Percentiles rank a stretch among this genome's conserved stretches.
Evolutionary conservation across 2,888 invertebrate species (phyloP).

Genomic region (Oeneis ivallda): DNA sequence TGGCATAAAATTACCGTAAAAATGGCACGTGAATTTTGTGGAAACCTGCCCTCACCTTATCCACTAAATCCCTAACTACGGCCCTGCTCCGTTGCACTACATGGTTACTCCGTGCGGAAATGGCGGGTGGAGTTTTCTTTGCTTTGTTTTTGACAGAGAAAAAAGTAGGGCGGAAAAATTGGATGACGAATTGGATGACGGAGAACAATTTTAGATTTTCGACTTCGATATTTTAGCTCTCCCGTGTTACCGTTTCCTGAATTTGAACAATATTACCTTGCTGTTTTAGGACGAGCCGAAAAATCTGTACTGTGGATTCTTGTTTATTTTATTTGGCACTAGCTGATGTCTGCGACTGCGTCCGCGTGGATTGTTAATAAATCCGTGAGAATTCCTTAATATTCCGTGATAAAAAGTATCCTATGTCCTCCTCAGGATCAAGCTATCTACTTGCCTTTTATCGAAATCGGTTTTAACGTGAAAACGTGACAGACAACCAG

Average conservation of each 20-base stretch:
- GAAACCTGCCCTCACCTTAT: not conserved
- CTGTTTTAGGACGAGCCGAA: not conserved
- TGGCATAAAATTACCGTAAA: too few species aligned
- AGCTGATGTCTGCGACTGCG: not conserved
- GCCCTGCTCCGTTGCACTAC: slow-evolving; percentile 58
- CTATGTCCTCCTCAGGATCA: too few species aligned
- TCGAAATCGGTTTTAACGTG: too few species aligned
- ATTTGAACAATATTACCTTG: not conserved
- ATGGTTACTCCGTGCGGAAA: slow-evolving; percentile 68
- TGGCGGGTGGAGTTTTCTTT: slow-evolving; percentile 62
- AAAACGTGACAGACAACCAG: too few species aligned
- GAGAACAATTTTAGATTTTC: slow-evolving; percentile 19
- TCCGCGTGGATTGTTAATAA: too few species aligned
- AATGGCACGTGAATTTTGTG: too few species aligned
- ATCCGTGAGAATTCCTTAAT: too few species aligned
- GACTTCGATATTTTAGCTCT: slow-evolving; percentile 17
- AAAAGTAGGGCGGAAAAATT: slow-evolving; percentile 39
- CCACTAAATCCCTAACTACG: not conserved
- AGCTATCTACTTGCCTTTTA: too few species aligned
- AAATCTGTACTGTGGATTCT: not conserved
- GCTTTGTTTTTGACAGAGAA: slow-evolving; percentile 51
- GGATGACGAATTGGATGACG: slow-evolving; percentile 31
- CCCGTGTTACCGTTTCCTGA: not conserved
- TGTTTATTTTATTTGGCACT: not conserved
- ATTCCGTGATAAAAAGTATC: too few species aligned